Percentiles rank a stretch among this genome's conserved stretches.
Conservation (phyloP, 1,140 invertebrate species). For the Anoplolepis gracilipes region DNA sequence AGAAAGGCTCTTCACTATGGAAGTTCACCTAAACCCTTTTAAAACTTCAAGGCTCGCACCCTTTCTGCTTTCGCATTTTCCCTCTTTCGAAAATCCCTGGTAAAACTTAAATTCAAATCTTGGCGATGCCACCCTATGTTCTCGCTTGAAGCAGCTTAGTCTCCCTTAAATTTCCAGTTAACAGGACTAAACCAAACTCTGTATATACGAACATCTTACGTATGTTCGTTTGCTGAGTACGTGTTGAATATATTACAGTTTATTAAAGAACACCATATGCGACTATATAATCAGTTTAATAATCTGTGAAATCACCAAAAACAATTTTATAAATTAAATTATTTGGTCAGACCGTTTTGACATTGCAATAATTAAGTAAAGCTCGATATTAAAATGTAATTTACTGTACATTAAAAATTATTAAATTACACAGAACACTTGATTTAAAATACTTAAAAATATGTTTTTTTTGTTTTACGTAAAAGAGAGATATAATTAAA, state of each 20-base stretch:
- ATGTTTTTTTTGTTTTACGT: too few relatives aligned
- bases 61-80: background rate
- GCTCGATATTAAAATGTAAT: too few relatives aligned
- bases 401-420: background rate
- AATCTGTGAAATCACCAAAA: too few relatives aligned
- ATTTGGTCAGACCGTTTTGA: background rate
- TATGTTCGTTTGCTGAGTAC: background rate
- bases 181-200: background rate
- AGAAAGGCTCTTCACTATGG: slow-evolving; percentile 28
- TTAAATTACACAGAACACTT: background rate
- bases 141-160: background rate
- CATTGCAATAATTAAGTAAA: background rate
- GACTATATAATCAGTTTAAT: background rate
- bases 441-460: background rate
- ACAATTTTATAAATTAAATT: background rate
- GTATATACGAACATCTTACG: background rate
- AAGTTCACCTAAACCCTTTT: slow-evolving; percentile 59
- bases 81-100: slow-evolving; percentile 37
- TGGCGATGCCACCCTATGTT: background rate
- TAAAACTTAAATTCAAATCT: slow-evolving; percentile 56
- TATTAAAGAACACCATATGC: background rate
- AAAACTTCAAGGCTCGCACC: slow-evolving; percentile 42
- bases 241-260: slow-evolving; percentile 3
- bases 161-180: slow-evolving; percentile 33
- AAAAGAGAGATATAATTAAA: background rate